Evolutionary conservation across 2,797 vertebrate species (phyloP).

Genomic region (Acipenser oxyrinchus): DNA sequence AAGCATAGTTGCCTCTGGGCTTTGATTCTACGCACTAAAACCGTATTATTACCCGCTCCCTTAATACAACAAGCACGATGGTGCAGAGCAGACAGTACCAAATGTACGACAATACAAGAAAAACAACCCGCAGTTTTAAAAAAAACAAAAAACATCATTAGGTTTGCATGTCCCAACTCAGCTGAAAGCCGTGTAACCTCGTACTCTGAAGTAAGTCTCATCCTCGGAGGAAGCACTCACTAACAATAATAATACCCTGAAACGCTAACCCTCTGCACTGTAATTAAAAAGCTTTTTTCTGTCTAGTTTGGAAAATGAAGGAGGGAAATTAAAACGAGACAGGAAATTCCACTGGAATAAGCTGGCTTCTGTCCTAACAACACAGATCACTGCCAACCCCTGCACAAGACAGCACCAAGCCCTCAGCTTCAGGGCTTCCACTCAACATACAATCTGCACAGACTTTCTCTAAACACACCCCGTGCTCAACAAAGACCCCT

Average conservation of each 20-base stretch:
- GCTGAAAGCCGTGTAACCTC: slow-evolving; percentile 44
- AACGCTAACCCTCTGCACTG: slow-evolving; percentile 64
- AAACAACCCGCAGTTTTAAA: too few species aligned
- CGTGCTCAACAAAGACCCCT: too few species aligned
- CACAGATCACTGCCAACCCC: slow-evolving; percentile 53
- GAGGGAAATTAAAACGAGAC: slow-evolving; percentile 67
- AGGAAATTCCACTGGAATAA: slow-evolving; percentile 88
- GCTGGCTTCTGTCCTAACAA: slow-evolving; percentile 73
- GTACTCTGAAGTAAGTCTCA: slow-evolving; percentile 51
- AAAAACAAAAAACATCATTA: slow-evolving; percentile 30
- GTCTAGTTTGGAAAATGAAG: slow-evolving; percentile 46
- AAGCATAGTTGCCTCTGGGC: too few species aligned
- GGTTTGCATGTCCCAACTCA: slow-evolving; percentile 56
- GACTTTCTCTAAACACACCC: too few species aligned
- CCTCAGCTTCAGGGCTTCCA: too few species aligned
- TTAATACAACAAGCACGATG: too few species aligned
- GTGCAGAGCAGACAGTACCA: too few species aligned
- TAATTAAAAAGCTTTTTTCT: slow-evolving; percentile 74
- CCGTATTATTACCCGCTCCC: too few species aligned
- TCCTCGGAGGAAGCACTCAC: slow-evolving; percentile 81
- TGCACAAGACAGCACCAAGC: slow-evolving; percentile 40
- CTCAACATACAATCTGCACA: too few species aligned
- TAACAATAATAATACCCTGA: slow-evolving; percentile 81
- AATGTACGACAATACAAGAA: too few species aligned
- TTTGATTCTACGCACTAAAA: too few species aligned